Evolutionary conservation across 2,888 invertebrate species (phyloP).

Genomic region (Lasioglossum leucozonium): DNA sequence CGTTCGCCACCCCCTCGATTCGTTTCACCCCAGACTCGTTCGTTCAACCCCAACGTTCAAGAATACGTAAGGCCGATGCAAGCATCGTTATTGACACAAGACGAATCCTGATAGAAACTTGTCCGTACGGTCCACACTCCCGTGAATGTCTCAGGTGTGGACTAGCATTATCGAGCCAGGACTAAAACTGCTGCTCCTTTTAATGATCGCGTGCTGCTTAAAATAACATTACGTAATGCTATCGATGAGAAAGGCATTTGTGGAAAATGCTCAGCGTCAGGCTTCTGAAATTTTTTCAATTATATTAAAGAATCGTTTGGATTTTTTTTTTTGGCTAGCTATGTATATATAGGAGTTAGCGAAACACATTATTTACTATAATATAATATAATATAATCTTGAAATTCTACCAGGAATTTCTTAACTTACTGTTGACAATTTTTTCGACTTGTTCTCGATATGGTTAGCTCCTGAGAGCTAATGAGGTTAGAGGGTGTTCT

Average conservation of each 20-base stretch:
- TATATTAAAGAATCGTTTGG: not conserved
- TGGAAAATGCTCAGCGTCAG: not conserved
- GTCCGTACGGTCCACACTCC: too few relatives aligned
- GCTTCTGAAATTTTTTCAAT: not conserved
- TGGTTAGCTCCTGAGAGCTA: not conserved
- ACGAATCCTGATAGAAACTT: constrained; percentile 31
- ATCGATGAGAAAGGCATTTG: not conserved
- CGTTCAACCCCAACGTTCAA: constrained; percentile 63
- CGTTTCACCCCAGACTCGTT: constrained; percentile 66
- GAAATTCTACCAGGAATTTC: not conserved
- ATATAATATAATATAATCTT: not conserved
- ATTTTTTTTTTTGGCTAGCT: not conserved
- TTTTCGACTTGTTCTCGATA: too few relatives aligned
- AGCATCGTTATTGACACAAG: constrained; percentile 44
- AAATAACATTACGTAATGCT: constrained; percentile 15
- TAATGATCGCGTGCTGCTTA: constrained; percentile 14
- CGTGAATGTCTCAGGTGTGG: not conserved
- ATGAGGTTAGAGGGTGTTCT: not conserved
- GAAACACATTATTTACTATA: not conserved
- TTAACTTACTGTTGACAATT: not conserved
- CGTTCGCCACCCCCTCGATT: constrained; percentile 64
- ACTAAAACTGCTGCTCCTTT: not conserved
- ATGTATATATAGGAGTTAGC: not conserved
- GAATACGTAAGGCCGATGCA: constrained; percentile 52
- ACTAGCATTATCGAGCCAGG: not conserved